These are phyloP conservation scores for Drosophila kurseongensis DNA, from an alignment of 1,140 invertebrate genomes.

Conservation along the genomic window DNA sequence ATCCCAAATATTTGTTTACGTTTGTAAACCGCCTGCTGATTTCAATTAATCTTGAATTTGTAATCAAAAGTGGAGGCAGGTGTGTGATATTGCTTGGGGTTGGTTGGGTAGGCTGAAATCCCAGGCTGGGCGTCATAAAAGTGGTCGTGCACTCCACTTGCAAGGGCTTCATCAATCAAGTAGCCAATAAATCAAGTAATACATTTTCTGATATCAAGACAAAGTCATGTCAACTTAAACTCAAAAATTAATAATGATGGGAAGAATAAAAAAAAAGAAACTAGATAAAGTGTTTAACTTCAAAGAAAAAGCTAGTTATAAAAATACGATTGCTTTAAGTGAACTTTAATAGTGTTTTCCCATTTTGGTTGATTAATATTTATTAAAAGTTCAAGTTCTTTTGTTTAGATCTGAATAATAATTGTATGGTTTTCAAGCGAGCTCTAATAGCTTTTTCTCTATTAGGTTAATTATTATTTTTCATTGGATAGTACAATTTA, in stretches of 20 bases:
- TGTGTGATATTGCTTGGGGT: constrained; percentile 31
- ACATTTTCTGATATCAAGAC: constrained; percentile 70
- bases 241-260: constrained; percentile 14
- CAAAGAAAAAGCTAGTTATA: too few species aligned
- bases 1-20: constrained; percentile 48
- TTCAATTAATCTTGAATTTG: constrained; percentile 57
- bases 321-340: background rate
- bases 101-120: constrained; percentile 7
- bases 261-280: background rate
- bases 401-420: too few species aligned
- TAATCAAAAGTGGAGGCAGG: constrained; percentile 58
- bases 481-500: constrained; percentile 1
- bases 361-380: background rate
- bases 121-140: constrained; percentile 30
- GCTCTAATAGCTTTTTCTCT: background rate
- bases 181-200: constrained; percentile 69
- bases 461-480: constrained; percentile 23
- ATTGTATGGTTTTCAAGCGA: too few species aligned
- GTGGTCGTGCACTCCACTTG: constrained; percentile 65
- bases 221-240: constrained; percentile 59
- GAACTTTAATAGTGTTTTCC: background rate
- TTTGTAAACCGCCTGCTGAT: constrained; percentile 40
- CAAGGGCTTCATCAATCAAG: constrained; percentile 74
- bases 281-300: too few species aligned
- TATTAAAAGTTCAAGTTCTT: too few species aligned